phyloP scores from a whole-genome alignment of 1,140 invertebrate genomes.

The Andrena cerasifolii region DNA sequence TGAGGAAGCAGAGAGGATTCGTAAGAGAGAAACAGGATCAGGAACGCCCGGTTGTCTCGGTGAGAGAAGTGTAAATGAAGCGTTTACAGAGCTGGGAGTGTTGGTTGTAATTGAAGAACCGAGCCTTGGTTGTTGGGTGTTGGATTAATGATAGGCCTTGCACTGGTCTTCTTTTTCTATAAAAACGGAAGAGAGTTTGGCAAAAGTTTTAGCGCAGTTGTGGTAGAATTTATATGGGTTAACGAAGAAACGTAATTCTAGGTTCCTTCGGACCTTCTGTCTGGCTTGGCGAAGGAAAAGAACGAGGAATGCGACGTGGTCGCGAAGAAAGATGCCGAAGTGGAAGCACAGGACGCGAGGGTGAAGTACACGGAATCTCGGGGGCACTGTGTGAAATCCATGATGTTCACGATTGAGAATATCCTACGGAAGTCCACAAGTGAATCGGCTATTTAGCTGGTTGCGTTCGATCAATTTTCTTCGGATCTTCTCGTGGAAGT shows the following conservation, averaged over 20 bases:
- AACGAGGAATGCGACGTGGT: neutral
- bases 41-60: conserved; percentile 16
- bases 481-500: neutral
- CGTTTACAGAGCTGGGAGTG: too few relatives aligned
- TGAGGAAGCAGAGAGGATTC: conserved; percentile 79
- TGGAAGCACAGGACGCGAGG: neutral
- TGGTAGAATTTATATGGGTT: too few relatives aligned
- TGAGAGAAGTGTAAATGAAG: too few relatives aligned
- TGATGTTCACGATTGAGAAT: conserved; percentile 72
- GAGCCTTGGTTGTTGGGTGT: too few relatives aligned
- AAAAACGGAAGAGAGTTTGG: too few relatives aligned
- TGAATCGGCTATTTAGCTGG: conserved; percentile 35
- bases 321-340: neutral
- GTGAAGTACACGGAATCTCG: conserved; percentile 26
- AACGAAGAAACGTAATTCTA: conserved; percentile 20
- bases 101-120: too few relatives aligned
- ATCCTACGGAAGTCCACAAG: conserved; percentile 66
- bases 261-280: conserved; percentile 30
- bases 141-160: too few relatives aligned
- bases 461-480: neutral
- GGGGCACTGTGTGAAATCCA: conserved; percentile 57
- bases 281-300: conserved; percentile 1
- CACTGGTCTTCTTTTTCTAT: too few relatives aligned
- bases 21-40: conserved; percentile 22
- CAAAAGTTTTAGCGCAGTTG: too few relatives aligned